Evolutionary conservation across 2,797 vertebrate genomes (phyloP), one percentile per base, ranked within the genome.

Genomic region (Molothrus aeneus): DNA sequence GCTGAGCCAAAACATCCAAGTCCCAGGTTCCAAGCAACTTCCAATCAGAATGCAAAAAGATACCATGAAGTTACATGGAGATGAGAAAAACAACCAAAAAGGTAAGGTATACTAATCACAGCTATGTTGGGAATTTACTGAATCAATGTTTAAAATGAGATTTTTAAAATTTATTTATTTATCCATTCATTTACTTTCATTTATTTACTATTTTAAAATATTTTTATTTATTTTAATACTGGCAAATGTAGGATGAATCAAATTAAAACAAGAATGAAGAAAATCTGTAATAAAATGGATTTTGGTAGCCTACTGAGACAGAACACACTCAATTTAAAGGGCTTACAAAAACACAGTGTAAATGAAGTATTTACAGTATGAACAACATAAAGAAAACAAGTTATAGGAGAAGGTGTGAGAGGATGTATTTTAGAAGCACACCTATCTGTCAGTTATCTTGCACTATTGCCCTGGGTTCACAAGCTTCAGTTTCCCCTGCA

Each of bases 211-310:
- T 26, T 66, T 50, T 19, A 2, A 31, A 21, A 26, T 36, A 12
- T 17, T 18, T 66, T 45, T 38, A n/a, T 45, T 32, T 22, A 36
- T 59, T 75, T 60, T 68, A n/a, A 45, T 32, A 42, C 19, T 69
- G 10, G n/a, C 2, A 3, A 54, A 54, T 3, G 6, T 47, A 7
- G 22, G 85, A 31, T 0, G 0, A 75, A 72, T 4, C 7, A 59
- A 63, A 82, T 70, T 53, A 36, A 61, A 79, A 57, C 6, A 78
- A n/a, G 8, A 77, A 54, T 5, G 2, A 31, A 53, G 24, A 5
- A 80, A 61, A 86, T 40, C 31, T 2, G 8, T 13, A n/a, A 20
- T 51, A 72, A 82, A 73, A 83, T 34, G 6, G 24, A 63, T 73
- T 80, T 85, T 50, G 18, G 9, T 50, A 36, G 6, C n/a, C 32